A percentile compares a stretch with the other conserved stretches of the same genome.
Evolutionary conservation across 1,140 invertebrate species (phyloP).

Genomic region (Phymorhynchus buccinoides): DNA sequence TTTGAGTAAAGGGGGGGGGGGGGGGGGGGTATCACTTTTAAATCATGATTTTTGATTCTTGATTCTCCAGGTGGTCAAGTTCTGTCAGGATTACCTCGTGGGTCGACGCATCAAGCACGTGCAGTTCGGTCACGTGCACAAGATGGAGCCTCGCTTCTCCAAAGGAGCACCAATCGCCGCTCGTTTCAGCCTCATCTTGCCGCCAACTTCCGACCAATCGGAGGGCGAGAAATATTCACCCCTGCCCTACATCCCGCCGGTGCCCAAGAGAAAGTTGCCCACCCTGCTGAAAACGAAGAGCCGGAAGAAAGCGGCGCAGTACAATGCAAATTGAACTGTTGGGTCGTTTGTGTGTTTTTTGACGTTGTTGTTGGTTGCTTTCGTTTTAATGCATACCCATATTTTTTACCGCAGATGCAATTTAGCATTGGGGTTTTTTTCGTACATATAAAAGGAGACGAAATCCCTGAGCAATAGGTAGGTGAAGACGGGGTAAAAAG

Average conservation of each 20-base stretch:
- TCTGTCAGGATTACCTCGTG: conserved; percentile 28
- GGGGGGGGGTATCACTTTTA: no score
- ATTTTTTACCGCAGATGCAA: no score
- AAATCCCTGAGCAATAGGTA: no score
- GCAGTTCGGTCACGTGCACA: conserved; percentile 24
- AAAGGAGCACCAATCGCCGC: conserved; percentile 33
- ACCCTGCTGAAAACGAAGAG: background rate
- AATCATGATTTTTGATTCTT: no score
- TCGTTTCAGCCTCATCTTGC: conserved; percentile 1
- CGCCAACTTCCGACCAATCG: conserved; percentile 5
- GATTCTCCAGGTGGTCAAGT: conserved; percentile 22
- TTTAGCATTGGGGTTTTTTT: no score
- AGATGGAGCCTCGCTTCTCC: conserved; percentile 30
- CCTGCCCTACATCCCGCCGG: conserved; percentile 2
- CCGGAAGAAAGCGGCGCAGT: background rate
- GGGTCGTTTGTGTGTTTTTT: no score
- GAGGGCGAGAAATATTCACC: background rate
- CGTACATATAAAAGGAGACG: no score
- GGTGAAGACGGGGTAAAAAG: no score
- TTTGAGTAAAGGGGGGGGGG: no score
- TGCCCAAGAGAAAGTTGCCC: conserved; percentile 12
- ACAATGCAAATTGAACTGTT: background rate
- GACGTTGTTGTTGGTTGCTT: no score
- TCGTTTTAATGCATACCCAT: no score
- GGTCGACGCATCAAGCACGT: conserved; percentile 16